Base-by-base conservation (phyloP, 2,797 vertebrate genomes). In the Nothura maculosa region DNA sequence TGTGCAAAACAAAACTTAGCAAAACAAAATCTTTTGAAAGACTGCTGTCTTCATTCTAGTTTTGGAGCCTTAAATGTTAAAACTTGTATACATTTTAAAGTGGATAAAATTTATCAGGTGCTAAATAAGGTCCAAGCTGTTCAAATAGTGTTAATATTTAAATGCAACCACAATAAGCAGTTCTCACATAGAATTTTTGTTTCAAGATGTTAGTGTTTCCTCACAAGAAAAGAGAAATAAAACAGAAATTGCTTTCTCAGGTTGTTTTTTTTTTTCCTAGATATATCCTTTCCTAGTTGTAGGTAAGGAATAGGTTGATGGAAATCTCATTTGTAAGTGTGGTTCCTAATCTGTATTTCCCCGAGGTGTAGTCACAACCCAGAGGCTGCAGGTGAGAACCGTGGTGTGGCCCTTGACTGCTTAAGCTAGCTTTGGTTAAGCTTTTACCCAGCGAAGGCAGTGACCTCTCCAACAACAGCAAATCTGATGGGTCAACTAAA, bases 401-500 rank as follows among this genome's bases (percentile, higher is more conserved):
- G 38, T 20, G 20, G 9, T 10, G 30, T 42, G 13, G 1, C 5
- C 1, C 13, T 69, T 22, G n/a, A 18, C 18, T 17, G 1, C 19
- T 2, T 3, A 3, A 66, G 36, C 21, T 22, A 64, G 8, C 16
- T 9, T 8, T 17, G 10, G 3, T 28, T 5, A 17, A 34, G 6
- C 10, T 72, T 40, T 16, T 64, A 34, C 8, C 16, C 2, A 0
- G 5, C 36, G 32, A 27, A 22, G 12, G 8, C 8, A 62, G 27
- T n/a, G 10, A 12, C 22, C 36, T 61, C 72, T 74, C 22, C n/a
- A 14, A 14, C 40, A 57, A n/a, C 32, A n/a, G 24, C 10, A 6
- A 5, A 5, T 62, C 30, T 40, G n/a, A 2, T 50, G 0, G 2
- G n/a, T 70, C 28, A 32, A 18, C 1, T 10, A 6, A 17, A 3